Percentiles rank a stretch among this genome's conserved stretches.
Conservation (phyloP, 2,888 invertebrate species). For the Calameuta idolon region DNA sequence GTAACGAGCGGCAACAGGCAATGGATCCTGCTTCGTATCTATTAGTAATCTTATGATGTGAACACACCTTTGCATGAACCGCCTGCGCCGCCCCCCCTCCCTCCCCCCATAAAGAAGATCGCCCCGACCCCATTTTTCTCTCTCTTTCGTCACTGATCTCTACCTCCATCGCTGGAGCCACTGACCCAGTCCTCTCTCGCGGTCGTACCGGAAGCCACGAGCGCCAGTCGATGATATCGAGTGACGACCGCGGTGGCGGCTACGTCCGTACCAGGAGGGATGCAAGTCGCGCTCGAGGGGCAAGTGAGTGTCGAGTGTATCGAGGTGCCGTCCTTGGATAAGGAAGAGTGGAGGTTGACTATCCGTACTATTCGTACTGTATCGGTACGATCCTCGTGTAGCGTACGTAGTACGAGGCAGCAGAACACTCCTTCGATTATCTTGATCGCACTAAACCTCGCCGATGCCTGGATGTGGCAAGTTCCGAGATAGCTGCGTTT, state of each 20-base stretch:
- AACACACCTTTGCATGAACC: neutral
- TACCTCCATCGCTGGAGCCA: neutral
- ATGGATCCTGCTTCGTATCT: neutral
- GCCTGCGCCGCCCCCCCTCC: neutral
- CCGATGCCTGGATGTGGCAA: neutral
- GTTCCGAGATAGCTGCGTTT: neutral
- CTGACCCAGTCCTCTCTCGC: neutral
- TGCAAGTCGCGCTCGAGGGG: neutral
- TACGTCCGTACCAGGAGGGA: neutral
- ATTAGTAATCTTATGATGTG: neutral
- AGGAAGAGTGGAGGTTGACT: neutral
- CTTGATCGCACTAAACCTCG: neutral
- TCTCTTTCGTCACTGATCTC: neutral
- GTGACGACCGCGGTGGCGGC: neutral
- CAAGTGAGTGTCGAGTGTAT: neutral
- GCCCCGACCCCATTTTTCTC: neutral
- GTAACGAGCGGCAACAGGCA: neutral
- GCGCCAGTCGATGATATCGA: neutral
- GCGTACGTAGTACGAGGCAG: neutral
- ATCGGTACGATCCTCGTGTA: neutral
- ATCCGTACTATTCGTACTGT: neutral
- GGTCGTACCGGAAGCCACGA: neutral
- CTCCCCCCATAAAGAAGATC: neutral
- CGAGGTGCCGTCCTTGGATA: neutral
- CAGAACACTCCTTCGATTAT: neutral